Percentiles rank a stretch among this genome's conserved stretches.
Evolutionary conservation across 2,888 invertebrate genomes (phyloP).

Genomic region (Torymus auratus): DNA sequence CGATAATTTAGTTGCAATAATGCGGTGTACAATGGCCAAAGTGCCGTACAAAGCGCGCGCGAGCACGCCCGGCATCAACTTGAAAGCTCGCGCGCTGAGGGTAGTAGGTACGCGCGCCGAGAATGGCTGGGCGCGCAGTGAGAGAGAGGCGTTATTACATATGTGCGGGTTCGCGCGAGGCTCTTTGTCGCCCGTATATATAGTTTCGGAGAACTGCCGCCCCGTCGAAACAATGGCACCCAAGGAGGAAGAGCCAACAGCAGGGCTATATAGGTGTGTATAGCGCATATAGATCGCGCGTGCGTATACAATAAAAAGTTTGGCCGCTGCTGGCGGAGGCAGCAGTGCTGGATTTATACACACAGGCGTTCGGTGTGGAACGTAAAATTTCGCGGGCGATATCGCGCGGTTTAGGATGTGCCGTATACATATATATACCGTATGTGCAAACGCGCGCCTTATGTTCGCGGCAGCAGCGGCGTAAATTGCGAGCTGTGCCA

Average conservation of each 20-base stretch:
- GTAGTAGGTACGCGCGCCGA: too few species aligned
- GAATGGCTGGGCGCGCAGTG: neutral
- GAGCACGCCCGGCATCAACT: conserved; percentile 13
- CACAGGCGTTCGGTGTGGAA: neutral
- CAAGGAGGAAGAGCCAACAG: conserved; percentile 5
- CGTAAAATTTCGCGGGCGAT: neutral
- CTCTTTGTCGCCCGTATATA: conserved; percentile 5
- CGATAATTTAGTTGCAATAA: conserved; percentile 61
- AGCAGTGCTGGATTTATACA: neutral
- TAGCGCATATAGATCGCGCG: too few species aligned
- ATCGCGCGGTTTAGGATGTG: conserved; percentile 7
- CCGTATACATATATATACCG: neutral
- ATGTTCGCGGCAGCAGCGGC: neutral
- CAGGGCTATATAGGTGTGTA: too few species aligned
- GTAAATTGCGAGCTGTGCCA: conserved; percentile 23
- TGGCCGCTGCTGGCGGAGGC: conserved; percentile 14
- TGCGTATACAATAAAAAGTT: conserved; percentile 4
- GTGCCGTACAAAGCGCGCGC: conserved; percentile 34
- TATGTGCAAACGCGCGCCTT: neutral
- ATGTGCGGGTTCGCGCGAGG: conserved; percentile 7
- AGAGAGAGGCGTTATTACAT: conserved; percentile 28
- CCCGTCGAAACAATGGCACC: conserved; percentile 35
- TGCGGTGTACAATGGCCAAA: conserved; percentile 54
- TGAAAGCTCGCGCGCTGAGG: conserved; percentile 8
- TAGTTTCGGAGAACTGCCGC: conserved; percentile 15